phyloP scores from a whole-genome alignment of 1,140 invertebrate species.

The Adoxophyes honmai region DNA sequence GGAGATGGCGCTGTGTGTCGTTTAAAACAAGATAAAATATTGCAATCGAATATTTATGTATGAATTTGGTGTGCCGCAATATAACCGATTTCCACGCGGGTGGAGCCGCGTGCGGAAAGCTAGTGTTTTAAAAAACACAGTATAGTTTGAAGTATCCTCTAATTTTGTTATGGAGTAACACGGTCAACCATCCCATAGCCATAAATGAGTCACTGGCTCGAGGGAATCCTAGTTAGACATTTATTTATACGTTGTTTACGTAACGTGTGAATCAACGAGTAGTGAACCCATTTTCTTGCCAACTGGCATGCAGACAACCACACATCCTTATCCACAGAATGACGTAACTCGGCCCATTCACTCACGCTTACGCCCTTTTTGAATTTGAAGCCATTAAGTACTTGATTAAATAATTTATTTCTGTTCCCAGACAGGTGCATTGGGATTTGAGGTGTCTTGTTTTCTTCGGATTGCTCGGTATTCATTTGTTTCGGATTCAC shows the following conservation, averaged over 20 bases:
- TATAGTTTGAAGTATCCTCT: too few species aligned
- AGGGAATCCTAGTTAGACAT: slow-evolving; percentile 4
- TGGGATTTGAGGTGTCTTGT: background rate
- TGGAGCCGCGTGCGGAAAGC: too few species aligned
- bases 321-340: background rate
- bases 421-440: slow-evolving; percentile 3
- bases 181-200: too few species aligned
- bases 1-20: too few species aligned
- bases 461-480: too few species aligned
- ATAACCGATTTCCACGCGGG: too few species aligned
- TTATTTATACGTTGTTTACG: slow-evolving; percentile 20
- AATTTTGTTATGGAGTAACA: too few species aligned
- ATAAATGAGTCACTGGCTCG: background rate
- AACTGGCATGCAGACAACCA: slow-evolving; percentile 27
- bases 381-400: background rate
- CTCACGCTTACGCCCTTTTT: background rate
- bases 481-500: too few species aligned
- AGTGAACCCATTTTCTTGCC: slow-evolving; percentile 27
- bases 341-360: background rate
- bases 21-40: too few species aligned
- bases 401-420: slow-evolving; percentile 13
- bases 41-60: too few species aligned
- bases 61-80: too few species aligned
- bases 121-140: too few species aligned
- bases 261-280: slow-evolving; percentile 29